Conservation (phyloP, 2,113 vertebrate genomes). For the Brachyistius frenatus region DNA sequence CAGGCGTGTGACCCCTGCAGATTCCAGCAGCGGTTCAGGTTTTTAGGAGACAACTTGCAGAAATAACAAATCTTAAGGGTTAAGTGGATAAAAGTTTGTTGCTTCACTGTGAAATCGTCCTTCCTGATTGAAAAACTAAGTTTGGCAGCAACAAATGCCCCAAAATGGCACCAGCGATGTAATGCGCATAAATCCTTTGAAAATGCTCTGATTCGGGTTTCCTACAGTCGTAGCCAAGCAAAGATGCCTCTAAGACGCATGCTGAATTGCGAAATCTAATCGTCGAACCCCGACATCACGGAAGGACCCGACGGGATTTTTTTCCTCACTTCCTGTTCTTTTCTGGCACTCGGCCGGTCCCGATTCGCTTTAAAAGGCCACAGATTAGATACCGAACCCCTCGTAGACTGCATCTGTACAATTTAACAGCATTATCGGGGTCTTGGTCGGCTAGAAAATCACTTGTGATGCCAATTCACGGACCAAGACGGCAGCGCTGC, state of each 20-base stretch:
- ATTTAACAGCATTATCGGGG: neutral
- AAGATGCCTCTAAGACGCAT: neutral
- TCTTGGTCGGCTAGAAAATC: neutral
- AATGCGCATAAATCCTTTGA: no score
- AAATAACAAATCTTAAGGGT: no score
- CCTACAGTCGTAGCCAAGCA: neutral
- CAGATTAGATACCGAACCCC: neutral
- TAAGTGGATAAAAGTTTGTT: no score
- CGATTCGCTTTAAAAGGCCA: neutral
- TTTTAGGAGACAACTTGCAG: no score
- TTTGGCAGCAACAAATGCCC: no score
- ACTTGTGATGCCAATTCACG: slow-evolving; percentile 1
- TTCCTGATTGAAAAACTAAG: no score
- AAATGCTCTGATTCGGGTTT: no score
- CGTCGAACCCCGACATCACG: neutral
- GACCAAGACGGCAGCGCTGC: neutral
- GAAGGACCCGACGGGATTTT: neutral
- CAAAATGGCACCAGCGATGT: no score
- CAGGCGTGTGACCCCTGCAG: no score
- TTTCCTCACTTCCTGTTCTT: neutral
- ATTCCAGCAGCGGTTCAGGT: no score
- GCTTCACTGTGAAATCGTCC: no score
- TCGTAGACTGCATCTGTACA: neutral
- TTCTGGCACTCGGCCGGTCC: neutral
- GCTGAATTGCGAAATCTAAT: neutral